Conservation (phyloP, 2,888 invertebrate species). For the Mythimna vitellina region DNA sequence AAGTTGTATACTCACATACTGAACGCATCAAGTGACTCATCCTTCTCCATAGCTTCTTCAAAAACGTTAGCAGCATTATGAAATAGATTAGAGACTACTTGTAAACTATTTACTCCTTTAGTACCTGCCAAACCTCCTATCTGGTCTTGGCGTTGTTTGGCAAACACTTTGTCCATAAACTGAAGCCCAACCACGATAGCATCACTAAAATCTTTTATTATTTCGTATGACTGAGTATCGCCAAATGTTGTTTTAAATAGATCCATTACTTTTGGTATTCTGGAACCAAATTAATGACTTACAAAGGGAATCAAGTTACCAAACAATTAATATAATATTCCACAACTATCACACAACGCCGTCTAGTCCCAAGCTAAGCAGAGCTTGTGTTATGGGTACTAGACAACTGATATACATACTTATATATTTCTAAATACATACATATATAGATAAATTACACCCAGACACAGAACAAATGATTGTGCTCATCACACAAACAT, state of each 20-base stretch:
- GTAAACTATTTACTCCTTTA: slow-evolving; percentile 43
- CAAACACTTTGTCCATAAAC: slow-evolving; percentile 78
- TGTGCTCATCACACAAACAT: no score
- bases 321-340: no score
- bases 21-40: slow-evolving; percentile 74
- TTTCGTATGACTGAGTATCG: slow-evolving; percentile 79
- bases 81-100: slow-evolving; percentile 69
- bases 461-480: no score
- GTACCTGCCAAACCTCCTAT: slow-evolving; percentile 12
- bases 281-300: slow-evolving; percentile 65
- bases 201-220: slow-evolving; percentile 77
- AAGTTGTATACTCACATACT: slow-evolving; percentile 79
- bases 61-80: slow-evolving; percentile 72
- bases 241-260: slow-evolving; percentile 83
- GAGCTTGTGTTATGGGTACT: no score
- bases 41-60: slow-evolving; percentile 64
- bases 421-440: no score
- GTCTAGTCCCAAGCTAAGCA: no score
- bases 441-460: no score
- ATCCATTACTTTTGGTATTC: slow-evolving; percentile 80
- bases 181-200: slow-evolving; percentile 71
- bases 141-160: slow-evolving; percentile 59
- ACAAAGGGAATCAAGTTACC: not conserved
- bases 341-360: no score
- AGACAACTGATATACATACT: no score